Base-by-base conservation (phyloP, 1,140 invertebrate genomes). In the Cydia splendana region DNA sequence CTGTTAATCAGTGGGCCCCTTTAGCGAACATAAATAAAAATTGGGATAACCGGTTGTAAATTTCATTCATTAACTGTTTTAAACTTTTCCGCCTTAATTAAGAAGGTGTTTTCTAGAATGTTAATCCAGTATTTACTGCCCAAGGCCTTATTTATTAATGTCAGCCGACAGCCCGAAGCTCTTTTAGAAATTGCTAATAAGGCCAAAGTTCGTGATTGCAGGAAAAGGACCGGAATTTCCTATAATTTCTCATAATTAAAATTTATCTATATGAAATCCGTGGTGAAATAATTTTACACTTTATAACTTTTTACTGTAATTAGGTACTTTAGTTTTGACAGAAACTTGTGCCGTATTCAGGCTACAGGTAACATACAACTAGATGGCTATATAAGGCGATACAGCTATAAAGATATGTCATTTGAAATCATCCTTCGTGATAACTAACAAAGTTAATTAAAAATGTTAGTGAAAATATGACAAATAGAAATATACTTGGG, bases 221-320 rank as follows among this genome's bases (percentile, higher is more conserved):
- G 67, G 67, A 71, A 71, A 38, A 34, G 0, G 30, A 15, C 67
- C 67, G 67, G 67, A 71, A 71, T 71, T 71, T 71, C 34, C 30
- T 71, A 71, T 71, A 71, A 20, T 71, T 38, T 38, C 30, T 71
- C 34, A 18, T 38, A 42, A 71, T 71, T 71, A 71, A 71, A 42
- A 71, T 42, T 18, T 18, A 71, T 18, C 24, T 34, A 28, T 67
- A 67, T 67, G 4, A 28, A 13, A 67, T 67, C 5, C 13, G 28
- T 67, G 10, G 24, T 34, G 65, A 67, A 67, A 67, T 67, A 67
- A 67, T 67, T 67, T 34, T 34, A 6, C 12, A 65, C 0, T 67
- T 34, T 67, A 67, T 15, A 0, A 28, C 24, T 30, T 34, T 67
- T 3, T 42, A 10, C 7, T 10, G 9, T 42, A 42, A 12, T 42